Evolutionary conservation across 2,888 invertebrate genomes (phyloP).

Genomic region (Phaedon cochleariae): DNA sequence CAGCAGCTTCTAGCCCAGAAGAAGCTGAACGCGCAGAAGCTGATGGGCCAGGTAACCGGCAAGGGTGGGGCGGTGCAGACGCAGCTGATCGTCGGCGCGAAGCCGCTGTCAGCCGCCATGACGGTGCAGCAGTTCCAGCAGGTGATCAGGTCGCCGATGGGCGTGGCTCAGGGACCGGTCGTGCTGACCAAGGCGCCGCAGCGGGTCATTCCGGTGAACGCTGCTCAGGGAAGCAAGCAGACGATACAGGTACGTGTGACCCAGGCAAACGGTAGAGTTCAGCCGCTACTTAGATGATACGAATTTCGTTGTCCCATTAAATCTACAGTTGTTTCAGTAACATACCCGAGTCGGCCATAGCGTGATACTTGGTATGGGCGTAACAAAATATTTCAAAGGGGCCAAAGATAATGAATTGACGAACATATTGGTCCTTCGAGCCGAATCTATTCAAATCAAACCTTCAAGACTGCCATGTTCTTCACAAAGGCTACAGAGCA

Average conservation of each 20-base stretch:
- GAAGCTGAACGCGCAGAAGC: constrained; percentile 66
- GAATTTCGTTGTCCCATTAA: no score
- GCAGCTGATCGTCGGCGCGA: constrained; percentile 74
- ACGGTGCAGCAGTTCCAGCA: constrained; percentile 81
- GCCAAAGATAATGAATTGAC: no score
- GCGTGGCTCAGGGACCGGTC: constrained; percentile 66
- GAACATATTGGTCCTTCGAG: no score
- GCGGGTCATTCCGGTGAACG: constrained; percentile 72
- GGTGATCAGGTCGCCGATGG: constrained; percentile 64
- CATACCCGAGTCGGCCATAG: no score
- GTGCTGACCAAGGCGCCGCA: constrained; percentile 71
- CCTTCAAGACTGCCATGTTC: no score
- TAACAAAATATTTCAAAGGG: no score
- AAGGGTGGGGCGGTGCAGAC: constrained; percentile 64
- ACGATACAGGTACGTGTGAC: constrained; percentile 65
- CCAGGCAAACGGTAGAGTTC: no score
- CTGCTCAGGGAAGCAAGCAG: constrained; percentile 67
- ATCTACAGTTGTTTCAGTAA: no score
- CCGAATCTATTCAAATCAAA: no score
- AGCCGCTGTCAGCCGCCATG: constrained; percentile 69
- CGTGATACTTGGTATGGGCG: no score
- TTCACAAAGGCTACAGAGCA: no score
- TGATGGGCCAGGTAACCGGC: constrained; percentile 58
- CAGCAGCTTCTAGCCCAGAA: constrained; percentile 69
- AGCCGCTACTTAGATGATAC: no score